A percentile compares a stretch with the other conserved stretches of the same genome.
phyloP scores from a whole-genome alignment of 2,797 vertebrate species.

The Sylvilagus floridanus region DNA sequence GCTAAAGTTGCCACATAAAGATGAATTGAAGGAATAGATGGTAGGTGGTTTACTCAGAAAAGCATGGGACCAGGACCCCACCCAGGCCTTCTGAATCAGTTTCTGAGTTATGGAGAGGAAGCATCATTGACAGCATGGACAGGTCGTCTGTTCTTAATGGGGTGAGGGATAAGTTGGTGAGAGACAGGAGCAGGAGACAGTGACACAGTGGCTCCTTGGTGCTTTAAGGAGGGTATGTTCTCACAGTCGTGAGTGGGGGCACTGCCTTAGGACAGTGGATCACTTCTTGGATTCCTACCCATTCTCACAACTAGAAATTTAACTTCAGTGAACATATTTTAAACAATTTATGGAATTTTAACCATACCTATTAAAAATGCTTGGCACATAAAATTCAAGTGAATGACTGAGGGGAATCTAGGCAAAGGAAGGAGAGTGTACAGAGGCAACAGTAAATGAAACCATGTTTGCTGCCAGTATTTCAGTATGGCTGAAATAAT shows the following conservation, averaged over 20 bases:
- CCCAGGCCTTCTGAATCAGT: background rate
- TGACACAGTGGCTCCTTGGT: background rate
- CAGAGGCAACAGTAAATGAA: background rate
- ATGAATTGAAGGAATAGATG: background rate
- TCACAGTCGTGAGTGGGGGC: background rate
- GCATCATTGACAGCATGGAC: background rate
- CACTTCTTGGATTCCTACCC: constrained; percentile 14
- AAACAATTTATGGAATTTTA: constrained; percentile 28
- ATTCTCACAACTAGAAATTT: constrained; percentile 46
- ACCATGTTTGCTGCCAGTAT: background rate
- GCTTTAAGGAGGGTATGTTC: background rate
- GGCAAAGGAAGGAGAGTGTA: background rate
- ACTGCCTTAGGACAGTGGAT: background rate
- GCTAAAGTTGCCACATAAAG: constrained; percentile 15
- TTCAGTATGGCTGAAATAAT: background rate
- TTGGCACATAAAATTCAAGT: background rate
- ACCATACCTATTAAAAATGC: constrained; percentile 21
- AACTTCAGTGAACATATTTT: constrained; percentile 38
- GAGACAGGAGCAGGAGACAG: background rate
- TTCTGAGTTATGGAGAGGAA: background rate
- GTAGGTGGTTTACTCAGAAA: background rate
- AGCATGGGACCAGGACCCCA: background rate
- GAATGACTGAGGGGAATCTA: background rate
- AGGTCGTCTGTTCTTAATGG: background rate
- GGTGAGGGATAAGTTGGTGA: background rate